These are phyloP conservation scores for Drosophila pallidifrons DNA, from an alignment of 1,140 invertebrate species.

Conservation along the genomic window DNA sequence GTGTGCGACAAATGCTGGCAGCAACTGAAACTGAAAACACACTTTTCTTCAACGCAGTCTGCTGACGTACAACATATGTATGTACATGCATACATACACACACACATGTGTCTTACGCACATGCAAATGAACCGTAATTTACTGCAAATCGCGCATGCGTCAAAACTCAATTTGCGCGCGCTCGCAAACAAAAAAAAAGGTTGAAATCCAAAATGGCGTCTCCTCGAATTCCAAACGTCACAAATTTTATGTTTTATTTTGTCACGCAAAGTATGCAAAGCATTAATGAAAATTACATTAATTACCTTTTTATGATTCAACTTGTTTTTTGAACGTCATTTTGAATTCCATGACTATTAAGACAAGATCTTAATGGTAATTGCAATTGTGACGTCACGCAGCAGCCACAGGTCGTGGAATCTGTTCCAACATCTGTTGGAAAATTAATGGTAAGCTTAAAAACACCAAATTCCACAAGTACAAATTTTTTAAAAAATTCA, in stretches of 20 bases:
- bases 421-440: not conserved
- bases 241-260: not conserved
- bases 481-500: not conserved
- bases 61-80: constrained; percentile 23
- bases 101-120: constrained; percentile 23
- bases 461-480: not conserved
- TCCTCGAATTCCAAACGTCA: not conserved
- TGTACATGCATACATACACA: constrained; percentile 17
- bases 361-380: too few relatives aligned
- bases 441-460: constrained; percentile 1
- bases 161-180: not conserved
- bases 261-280: not conserved
- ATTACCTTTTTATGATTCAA: too few relatives aligned
- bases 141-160: constrained; percentile 34
- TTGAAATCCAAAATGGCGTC: not conserved
- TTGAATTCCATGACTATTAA: not conserved
- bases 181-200: constrained; percentile 3
- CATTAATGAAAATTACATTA: too few relatives aligned
- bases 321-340: too few relatives aligned
- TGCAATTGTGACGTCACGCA: constrained; percentile 18
- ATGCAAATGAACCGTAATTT: constrained; percentile 49
- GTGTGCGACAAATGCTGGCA: constrained; percentile 46
- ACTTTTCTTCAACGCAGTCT: constrained; percentile 39
- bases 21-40: constrained; percentile 56
- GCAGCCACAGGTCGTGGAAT: not conserved